Evolutionary conservation across 2,888 invertebrate genomes (phyloP).

Genomic region (Meteorus colon): DNA sequence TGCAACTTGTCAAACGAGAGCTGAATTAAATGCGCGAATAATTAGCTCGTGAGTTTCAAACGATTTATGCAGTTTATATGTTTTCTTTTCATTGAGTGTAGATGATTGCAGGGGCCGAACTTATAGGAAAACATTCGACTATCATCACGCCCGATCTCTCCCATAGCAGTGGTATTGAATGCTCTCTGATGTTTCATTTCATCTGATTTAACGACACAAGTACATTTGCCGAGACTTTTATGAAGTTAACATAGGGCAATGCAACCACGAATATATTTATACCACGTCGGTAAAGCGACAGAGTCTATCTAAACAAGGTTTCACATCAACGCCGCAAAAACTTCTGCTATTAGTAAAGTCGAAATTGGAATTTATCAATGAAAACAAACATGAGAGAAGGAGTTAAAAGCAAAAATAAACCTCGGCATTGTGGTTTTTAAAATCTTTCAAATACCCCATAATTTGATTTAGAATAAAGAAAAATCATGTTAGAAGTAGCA

Average conservation of each 20-base stretch:
- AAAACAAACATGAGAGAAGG: too few relatives aligned
- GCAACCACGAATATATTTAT: too few relatives aligned
- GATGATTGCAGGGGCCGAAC: not conserved
- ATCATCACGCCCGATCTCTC: not conserved
- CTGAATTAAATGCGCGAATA: not conserved
- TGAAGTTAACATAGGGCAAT: not conserved
- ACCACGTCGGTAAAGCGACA: too few relatives aligned
- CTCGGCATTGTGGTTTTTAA: too few relatives aligned
- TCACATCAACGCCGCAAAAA: too few relatives aligned
- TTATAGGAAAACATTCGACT: not conserved
- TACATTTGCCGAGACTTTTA: not conserved
- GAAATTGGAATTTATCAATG: too few relatives aligned
- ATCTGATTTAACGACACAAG: not conserved
- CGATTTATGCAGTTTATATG: not conserved
- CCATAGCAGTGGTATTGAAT: not conserved
- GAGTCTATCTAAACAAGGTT: too few relatives aligned
- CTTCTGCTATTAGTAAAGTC: too few relatives aligned
- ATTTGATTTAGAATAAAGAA: too few relatives aligned
- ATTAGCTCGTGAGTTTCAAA: not conserved
- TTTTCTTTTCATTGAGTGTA: not conserved
- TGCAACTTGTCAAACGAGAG: not conserved
- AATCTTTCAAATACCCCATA: too few relatives aligned
- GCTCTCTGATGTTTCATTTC: not conserved
- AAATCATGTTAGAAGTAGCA: too few relatives aligned
- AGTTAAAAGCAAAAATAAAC: too few relatives aligned